Base-by-base conservation (phyloP, 2,797 vertebrate species). In the Kryptolebias ocellatus region DNA sequence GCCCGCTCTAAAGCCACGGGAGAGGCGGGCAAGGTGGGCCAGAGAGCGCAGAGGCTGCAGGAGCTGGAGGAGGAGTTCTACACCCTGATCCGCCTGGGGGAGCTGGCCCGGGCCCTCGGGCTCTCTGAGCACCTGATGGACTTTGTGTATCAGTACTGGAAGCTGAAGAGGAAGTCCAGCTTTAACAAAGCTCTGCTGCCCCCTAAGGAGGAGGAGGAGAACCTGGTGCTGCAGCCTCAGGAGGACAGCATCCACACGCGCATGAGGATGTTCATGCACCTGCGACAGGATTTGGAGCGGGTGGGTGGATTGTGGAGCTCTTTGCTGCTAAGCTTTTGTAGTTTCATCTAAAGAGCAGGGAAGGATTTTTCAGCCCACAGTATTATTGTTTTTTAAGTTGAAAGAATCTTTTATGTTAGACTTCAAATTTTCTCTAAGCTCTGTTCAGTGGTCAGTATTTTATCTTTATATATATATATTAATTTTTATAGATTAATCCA, bases 221-320 rank as follows among this genome's bases (percentile, higher is more conserved):
- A 96, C 84, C 90, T 95, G 82, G 91, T 97, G 77, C 91, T 95
- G 83, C 95, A 97, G 87, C 97, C 97, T n/a, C 96, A 97, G 87
- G 96, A 98, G 90, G 96, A 98, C 90, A 98, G 93, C 88, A 96
- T 99, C 85, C 97, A 98, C 83, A 98, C 96, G n/a, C 96, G 98
- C 78, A 98, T 99, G 97, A 94, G 96, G 81, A 99, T 99, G 98
- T 99, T 99, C 89, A 99, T 99, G 98, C 97, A 99, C 73, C 94
- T 99, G 67, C 93, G 98, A 2, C 98, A 99, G 89, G 98, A 99
- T 89, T 88, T 99, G 74, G 98, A 99, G 81, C 95, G 98, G 95
- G 98, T 99, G 92, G 62, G 94, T 84, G 51, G 10, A 47, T 46
- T 53, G 27, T 24, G 0, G 17, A 20, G 44, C 5, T 20, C 0